Base-by-base conservation (phyloP, 92 coral and sea anemone species). In the Plumapathes pennacea region DNA sequence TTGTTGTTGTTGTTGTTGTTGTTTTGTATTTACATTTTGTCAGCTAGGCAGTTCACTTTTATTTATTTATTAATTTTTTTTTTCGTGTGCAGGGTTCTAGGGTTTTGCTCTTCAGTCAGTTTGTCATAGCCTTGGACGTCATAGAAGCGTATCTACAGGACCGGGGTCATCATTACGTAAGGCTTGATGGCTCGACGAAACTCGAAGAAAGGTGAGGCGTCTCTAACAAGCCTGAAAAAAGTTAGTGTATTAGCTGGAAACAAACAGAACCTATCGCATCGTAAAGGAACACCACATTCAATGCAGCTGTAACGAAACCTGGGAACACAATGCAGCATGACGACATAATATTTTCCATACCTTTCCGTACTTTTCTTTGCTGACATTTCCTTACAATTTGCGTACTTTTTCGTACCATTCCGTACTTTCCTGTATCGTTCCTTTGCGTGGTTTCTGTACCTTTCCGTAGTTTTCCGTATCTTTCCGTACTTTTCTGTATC, bases 51-150 rank as follows among this genome's bases (percentile, higher is more conserved):
- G 10, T 42, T 62, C 4, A 7, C 21, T 48, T 25, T 15, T 20
- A 18, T 62, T 31, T 26, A 38, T 62, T 25, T 30, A 14, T 14
- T 18, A 13, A 54, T 10, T 46, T 18, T n/a, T 41, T 18, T 20
- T 47, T 53, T 23, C 20, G 31, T 13, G 25, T 31, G 4, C 38
- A 90, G 98, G 95, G 88, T 12, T 89, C 83, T 31, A 91, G 98
- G 3, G 89, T 92, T 3, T 50, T 92, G 54, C 77, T 92, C 47
- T 92, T 92, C 55, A 88, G 90, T 54, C 98, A 92, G 74, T 88
- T 92, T 55, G 76, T 83, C 10, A 83, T 92, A 77, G 85, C 61
- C 56, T 83, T 92, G 98, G 98, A 92, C 30, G 74, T 92, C 3
- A 49, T 84, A 32, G 89, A 80, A 54, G 96, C 77, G 38, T 92